A percentile compares a stretch with the other conserved stretches of the same genome.
phyloP scores from a whole-genome alignment of 2,797 vertebrate species.

The Hydrocynus forskahlii region DNA sequence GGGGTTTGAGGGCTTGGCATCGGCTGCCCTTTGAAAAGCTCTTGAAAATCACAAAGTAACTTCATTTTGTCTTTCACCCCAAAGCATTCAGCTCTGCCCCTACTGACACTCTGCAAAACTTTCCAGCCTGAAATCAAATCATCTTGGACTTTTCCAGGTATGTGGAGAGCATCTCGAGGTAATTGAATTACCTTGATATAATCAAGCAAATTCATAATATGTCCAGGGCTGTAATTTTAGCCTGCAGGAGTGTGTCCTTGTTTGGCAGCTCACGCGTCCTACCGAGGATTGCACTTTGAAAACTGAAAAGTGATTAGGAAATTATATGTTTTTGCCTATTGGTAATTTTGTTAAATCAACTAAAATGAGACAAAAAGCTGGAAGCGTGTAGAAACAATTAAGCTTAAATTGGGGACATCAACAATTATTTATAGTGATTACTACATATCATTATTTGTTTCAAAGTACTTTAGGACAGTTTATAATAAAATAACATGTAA shows the following conservation, averaged over 20 bases:
- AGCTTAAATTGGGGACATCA: neutral
- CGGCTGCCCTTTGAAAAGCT: neutral
- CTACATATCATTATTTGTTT: neutral
- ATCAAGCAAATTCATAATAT: conserved; percentile 24
- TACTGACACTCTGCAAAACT: neutral
- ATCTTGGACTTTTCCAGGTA: conserved; percentile 10
- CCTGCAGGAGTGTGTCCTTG: neutral
- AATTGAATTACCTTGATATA: conserved; percentile 17
- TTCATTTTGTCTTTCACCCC: conserved; percentile 15
- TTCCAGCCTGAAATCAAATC: conserved; percentile 23
- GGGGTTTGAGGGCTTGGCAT: neutral
- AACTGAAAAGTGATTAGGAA: neutral
- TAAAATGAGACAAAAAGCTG: neutral
- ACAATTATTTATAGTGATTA: neutral
- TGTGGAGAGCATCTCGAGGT: neutral
- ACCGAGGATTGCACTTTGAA: neutral
- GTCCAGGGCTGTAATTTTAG: conserved; percentile 2
- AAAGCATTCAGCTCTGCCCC: conserved; percentile 21
- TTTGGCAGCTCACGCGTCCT: neutral
- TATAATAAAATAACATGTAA: no score
- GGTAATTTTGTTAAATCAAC: conserved; percentile 17
- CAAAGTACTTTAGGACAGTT: neutral
- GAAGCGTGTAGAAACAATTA: neutral
- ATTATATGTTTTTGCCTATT: neutral
- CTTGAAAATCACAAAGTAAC: conserved; percentile 24